Evolutionary conservation across 37 sponge, comb jelly and placozoan genomes (phyloP).

Genomic region (Oopsacas minuta): DNA sequence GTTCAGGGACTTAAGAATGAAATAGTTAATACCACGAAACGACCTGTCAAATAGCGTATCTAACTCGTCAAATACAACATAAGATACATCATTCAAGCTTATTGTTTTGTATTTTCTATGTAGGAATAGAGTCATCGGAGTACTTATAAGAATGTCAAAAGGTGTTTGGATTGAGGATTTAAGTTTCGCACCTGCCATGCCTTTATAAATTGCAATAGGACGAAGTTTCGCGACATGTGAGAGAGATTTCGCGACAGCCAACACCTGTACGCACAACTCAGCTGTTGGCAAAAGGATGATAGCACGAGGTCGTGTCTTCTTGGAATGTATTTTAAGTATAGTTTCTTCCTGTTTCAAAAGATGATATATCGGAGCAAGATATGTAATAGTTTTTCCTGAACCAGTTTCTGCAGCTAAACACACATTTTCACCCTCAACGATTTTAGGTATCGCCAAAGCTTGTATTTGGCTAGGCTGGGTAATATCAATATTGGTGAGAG

Average conservation of each 20-base stretch:
- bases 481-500: not conserved
- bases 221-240: slow-evolving; percentile 1
- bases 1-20: not conserved
- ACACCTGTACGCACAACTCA: not conserved
- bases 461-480: not conserved
- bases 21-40: not conserved
- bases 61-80: not conserved
- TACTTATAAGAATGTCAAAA: not conserved
- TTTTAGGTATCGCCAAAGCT: not conserved
- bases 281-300: not conserved
- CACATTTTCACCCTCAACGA: not conserved
- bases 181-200: not conserved
- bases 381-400: not conserved
- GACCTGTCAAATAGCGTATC: slow-evolving; percentile 1
- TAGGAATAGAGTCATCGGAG: slow-evolving; percentile 6
- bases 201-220: not conserved
- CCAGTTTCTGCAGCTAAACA: slow-evolving; percentile 11
- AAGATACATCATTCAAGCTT: not conserved
- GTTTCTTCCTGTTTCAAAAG: slow-evolving; percentile 11
- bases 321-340: not conserved
- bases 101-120: not conserved
- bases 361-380: not conserved
- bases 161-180: not conserved
- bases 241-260: slow-evolving; percentile 2
- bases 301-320: not conserved